These are phyloP conservation scores for Mallotus villosus DNA, from an alignment of 2,797 vertebrate species.

Conservation along the genomic window DNA sequence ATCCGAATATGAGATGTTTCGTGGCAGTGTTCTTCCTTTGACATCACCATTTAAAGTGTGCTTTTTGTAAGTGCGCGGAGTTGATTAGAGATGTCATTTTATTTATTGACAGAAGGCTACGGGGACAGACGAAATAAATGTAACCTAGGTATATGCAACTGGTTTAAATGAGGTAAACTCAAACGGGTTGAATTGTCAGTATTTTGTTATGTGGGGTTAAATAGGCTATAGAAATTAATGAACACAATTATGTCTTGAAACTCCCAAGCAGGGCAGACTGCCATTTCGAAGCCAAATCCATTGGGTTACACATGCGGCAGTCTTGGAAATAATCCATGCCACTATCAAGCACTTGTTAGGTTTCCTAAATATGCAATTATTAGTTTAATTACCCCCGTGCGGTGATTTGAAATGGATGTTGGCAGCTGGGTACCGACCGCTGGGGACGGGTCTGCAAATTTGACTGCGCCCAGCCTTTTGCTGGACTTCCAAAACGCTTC, in stretches of 20 bases:
- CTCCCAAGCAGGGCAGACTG: no score
- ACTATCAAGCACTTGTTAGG: neutral
- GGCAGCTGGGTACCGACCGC: slow-evolving; percentile 72
- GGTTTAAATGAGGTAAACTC: neutral
- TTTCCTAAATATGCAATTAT: slow-evolving; percentile 13
- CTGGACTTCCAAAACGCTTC: slow-evolving; percentile 74
- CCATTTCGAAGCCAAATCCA: neutral
- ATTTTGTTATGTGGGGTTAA: neutral
- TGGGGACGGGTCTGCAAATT: slow-evolving; percentile 66
- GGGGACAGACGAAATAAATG: neutral
- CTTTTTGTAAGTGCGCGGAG: neutral
- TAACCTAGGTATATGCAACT: neutral
- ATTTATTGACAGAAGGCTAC: neutral
- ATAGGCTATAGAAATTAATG: no score
- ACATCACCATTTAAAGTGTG: slow-evolving; percentile 11
- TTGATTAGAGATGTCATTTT: slow-evolving; percentile 1
- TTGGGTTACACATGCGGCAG: neutral
- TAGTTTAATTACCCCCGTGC: neutral
- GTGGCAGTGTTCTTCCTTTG: neutral
- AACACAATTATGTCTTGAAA: neutral
- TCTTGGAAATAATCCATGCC: no score
- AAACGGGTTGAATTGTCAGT: neutral
- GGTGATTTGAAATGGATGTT: slow-evolving; percentile 64
- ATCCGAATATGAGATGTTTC: neutral
- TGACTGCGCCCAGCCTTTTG: slow-evolving; percentile 64